Evolutionary conservation across 2,888 invertebrate species (phyloP), one percentile per base, ranked within the genome.

Genomic region (Dicyrtomina minuta): DNA sequence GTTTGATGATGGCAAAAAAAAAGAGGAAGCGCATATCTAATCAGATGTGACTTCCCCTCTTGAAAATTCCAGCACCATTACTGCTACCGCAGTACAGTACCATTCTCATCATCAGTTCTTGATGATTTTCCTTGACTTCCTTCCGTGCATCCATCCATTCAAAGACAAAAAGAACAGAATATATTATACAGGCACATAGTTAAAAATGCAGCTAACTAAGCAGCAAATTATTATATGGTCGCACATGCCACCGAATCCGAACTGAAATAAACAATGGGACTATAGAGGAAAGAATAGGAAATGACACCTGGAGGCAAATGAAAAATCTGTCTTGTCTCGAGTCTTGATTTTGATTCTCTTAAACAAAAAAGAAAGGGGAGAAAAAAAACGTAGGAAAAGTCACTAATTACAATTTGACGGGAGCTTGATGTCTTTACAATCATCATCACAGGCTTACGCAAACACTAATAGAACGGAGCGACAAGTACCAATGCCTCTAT

Each of bases 251-350:
- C n/a, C n/a, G n/a, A n/a, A n/a, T n/a, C n/a, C n/a, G n/a, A n/a
- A n/a, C n/a, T n/a, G n/a, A n/a, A n/a, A n/a, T n/a, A n/a, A n/a
- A n/a, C n/a, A n/a, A n/a, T n/a, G n/a, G n/a, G n/a, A n/a, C n/a
- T 59, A 20, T 46, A 61, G 46, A 24, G 33, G 53, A 65, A 27
- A 39, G 39, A 53, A 53, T 65, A 39, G 20, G 60, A 39, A 26
- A 59, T 67, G 67, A 67, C 59, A 67, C 67, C 67, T 67, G 51
- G 55, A 59, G 67, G 58, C 46, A 67, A n/a, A 56, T 56, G 60
- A 67, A 55, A 66, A 43, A 66, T 56, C 17, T 20, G 41, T 8
- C 33, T 46, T 46, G 46, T 46, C 46, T 15, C 17, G 46, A 46
- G 6, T 4, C 17, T 46, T 46, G 15, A 4, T 5, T 15, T 17